Evolutionary conservation across 2,797 vertebrate genomes (phyloP), one percentile per base, ranked within the genome.

Genomic region (Parotocinclus haroldoi): DNA sequence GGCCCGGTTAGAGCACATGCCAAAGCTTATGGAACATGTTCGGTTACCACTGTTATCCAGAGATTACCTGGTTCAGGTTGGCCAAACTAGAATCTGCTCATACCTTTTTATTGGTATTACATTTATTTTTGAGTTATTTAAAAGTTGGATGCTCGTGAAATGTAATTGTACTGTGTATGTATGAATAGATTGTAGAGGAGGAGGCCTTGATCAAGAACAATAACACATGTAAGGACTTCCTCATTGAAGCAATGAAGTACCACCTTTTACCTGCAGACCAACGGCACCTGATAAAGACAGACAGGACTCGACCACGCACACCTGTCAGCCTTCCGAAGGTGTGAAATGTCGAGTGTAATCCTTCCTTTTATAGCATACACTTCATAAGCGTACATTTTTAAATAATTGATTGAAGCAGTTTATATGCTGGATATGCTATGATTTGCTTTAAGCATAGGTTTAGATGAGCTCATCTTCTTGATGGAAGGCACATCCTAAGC

Each of bases 201-300:
- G 96, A 98, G 78, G 92, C 94, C 75, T 85, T 98, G 81, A 96
- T 98, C 80, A 98, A 98, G 86, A 98, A 98, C 88, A 98, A 98
- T 88, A 97, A 93, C 85, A 97, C 94, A 7, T 98, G 96, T 83
- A 98, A 98, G 80, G 95, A 98, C 73, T 98, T 98, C 72, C 95
- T 98, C 56, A 98, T 98, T 0, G 96, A 98, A 78, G 96, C 96
- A 3, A 97, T 98, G 95, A 98, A 98, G 83, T 97, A 96, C 58
- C 95, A 98, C 81, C 90, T 98, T 69, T 91, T 98, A 75, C 95
- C 96, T 11, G 88, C 93, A 48, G 95, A 97, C 84, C 95, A 98
- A 84, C 89, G 95, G 10, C 94, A 95, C 57, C 86, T 96, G 76
- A 97, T 98, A 81, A 96, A 97, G 85, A 98, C 94, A 0, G 94